phyloP scores from a whole-genome alignment of 2,888 invertebrate species.

The Pecten maximus region DNA sequence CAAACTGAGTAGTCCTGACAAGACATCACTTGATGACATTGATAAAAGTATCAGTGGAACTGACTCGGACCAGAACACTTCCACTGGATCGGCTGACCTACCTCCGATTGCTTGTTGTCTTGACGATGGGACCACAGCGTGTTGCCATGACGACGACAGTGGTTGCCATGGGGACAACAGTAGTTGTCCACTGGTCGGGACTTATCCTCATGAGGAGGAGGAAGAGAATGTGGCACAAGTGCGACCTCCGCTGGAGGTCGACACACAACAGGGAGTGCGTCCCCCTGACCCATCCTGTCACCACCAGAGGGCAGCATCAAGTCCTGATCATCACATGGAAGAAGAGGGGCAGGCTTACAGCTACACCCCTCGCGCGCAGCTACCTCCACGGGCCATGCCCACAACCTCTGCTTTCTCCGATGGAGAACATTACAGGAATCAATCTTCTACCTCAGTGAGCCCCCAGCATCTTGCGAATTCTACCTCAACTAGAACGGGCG shows the following conservation, averaged over 20 bases:
- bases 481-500: neutral
- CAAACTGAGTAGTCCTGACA: conserved; percentile 33
- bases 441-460: conserved; percentile 22
- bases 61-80: conserved; percentile 45
- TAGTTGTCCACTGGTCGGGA: neutral
- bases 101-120: neutral
- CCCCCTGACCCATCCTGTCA: neutral
- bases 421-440: neutral
- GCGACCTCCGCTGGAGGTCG: neutral
- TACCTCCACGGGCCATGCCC: conserved; percentile 30
- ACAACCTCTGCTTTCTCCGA: neutral
- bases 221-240: neutral
- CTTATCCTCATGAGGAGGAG: conserved; percentile 1
- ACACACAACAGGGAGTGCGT: conserved; percentile 10
- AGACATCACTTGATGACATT: conserved; percentile 62
- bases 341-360: neutral
- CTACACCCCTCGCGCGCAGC: neutral
- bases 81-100: conserved; percentile 50
- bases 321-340: neutral
- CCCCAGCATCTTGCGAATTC: conserved; percentile 5
- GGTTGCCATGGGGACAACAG: conserved; percentile 17
- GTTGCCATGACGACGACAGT: conserved; percentile 18
- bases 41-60: conserved; percentile 60
- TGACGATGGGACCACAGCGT: neutral
- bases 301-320: neutral